phyloP scores from a whole-genome alignment of 2,888 invertebrate species.

The Syrista parreyssii region DNA sequence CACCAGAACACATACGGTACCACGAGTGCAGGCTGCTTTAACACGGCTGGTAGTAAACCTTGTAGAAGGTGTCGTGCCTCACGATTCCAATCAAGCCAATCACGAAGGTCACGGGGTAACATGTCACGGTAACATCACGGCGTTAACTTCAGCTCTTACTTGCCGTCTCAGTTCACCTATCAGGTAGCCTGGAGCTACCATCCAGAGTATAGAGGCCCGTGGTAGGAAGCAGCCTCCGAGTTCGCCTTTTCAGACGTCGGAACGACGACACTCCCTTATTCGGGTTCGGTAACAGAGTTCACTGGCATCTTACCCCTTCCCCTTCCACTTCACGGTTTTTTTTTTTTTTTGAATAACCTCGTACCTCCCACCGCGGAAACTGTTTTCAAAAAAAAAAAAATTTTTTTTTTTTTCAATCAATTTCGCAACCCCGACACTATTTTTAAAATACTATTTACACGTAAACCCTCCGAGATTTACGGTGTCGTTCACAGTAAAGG shows the following conservation, averaged over 20 bases:
- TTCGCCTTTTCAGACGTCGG: neutral
- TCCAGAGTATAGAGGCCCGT: conserved; percentile 11
- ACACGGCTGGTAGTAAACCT: conserved; percentile 41
- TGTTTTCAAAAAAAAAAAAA: too few relatives aligned
- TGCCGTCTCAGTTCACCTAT: neutral
- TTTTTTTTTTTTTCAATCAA: neutral
- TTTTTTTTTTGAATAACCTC: neutral
- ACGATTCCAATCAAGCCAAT: conserved; percentile 49
- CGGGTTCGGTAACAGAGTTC: neutral
- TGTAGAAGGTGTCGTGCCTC: conserved; percentile 25
- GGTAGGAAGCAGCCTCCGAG: neutral
- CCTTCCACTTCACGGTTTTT: neutral
- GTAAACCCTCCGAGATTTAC: neutral
- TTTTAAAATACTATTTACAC: neutral
- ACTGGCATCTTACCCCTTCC: neutral
- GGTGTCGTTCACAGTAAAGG: neutral
- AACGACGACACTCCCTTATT: conserved; percentile 2
- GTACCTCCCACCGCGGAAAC: conserved; percentile 1
- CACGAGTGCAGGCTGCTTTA: conserved; percentile 45
- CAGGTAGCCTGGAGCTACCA: neutral
- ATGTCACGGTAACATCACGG: conserved; percentile 60
- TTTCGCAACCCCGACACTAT: neutral
- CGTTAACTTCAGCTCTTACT: neutral
- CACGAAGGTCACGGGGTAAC: conserved; percentile 56
- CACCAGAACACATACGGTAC: conserved; percentile 59